These are phyloP conservation scores for Cataglyphis hispanica DNA, from an alignment of 1,140 invertebrate species.

Conservation along the genomic window DNA sequence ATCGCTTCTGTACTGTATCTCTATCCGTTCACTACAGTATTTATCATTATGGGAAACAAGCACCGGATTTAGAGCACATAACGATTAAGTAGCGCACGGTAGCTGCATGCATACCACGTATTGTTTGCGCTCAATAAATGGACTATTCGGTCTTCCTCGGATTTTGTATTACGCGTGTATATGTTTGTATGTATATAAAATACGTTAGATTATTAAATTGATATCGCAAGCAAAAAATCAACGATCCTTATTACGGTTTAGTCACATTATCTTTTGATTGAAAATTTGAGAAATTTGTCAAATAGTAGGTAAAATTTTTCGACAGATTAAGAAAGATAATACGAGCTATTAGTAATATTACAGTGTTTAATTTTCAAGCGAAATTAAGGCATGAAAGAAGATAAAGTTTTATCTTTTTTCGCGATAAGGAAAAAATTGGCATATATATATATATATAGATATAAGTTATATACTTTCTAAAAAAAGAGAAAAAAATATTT, in stretches of 20 bases:
- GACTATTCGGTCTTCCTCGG: neutral
- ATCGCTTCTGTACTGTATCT: slow-evolving; percentile 21
- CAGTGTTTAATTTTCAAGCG: slow-evolving; percentile 3
- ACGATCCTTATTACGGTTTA: slow-evolving; percentile 34
- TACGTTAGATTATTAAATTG: slow-evolving; percentile 7
- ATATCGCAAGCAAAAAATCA: slow-evolving; percentile 10
- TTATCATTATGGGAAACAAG: slow-evolving; percentile 19
- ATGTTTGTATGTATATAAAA: slow-evolving; percentile 1
- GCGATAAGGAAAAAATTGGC: neutral
- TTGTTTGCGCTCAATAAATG: slow-evolving; percentile 18
- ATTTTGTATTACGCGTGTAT: neutral
- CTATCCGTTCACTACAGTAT: neutral
- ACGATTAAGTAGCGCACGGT: slow-evolving; percentile 6
- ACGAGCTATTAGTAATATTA: slow-evolving; percentile 29
- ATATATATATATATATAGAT: no score
- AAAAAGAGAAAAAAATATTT: neutral
- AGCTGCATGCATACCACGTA: neutral
- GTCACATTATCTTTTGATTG: neutral
- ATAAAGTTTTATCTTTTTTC: slow-evolving; percentile 1
- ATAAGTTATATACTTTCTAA: neutral
- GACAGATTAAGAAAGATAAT: neutral
- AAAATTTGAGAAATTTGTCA: slow-evolving; percentile 46
- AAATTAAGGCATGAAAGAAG: neutral
- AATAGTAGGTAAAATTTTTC: neutral
- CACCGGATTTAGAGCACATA: neutral